Base-by-base conservation (phyloP, 2,113 vertebrate genomes). In the Trematomus loennbergii region DNA sequence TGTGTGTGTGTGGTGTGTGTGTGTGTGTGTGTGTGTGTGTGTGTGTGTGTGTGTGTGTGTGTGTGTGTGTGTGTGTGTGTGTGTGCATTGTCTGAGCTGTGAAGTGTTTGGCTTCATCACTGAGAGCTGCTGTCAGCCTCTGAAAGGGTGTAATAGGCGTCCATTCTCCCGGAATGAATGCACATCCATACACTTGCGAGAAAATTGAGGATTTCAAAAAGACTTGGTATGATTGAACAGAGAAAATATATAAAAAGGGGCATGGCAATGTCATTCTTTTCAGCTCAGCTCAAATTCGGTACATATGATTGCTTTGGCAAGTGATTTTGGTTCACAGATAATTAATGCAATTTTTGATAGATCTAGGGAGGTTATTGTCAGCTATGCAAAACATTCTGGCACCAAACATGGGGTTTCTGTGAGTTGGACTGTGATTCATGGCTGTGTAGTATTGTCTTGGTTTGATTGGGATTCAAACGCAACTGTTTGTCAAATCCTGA, bases 71-170 rank as follows among this genome's bases (percentile, higher is more conserved):
- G 58, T 0, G 82, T 83, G 65, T 82, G 81, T 79, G 75, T 55
- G 72, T 64, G 79, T 88, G 84, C 78, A 83, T 90, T 90, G 90
- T 93, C 78, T 91, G 88, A 88, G 87, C 88, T 86, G 81, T 83
- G 77, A 93, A 91, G 86, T 88, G 92, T 90, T 89, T 94, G 90
- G 90, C 93, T 88, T 89, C 79, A 72, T 83, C 89, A 89, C 82
- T 91, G 89, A 93, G 82, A 81, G 87, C 89, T 87, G 89, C 94
- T 92, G 92, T 94, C 93, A 91, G 92, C 83, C 77, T 86, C 84
- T 91, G 88, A 92, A 92, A 93, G 90, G 87, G 64, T 94, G 85
- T 94, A 94, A 94, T 92, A 87, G 82, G 83, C 71, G 84, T 78
- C 87, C 77, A 92, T 95, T 95, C 84, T 91, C 78, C 20, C 62